Evolutionary conservation across 2,113 vertebrate species (phyloP).

Genomic region (Prinia subflava): DNA sequence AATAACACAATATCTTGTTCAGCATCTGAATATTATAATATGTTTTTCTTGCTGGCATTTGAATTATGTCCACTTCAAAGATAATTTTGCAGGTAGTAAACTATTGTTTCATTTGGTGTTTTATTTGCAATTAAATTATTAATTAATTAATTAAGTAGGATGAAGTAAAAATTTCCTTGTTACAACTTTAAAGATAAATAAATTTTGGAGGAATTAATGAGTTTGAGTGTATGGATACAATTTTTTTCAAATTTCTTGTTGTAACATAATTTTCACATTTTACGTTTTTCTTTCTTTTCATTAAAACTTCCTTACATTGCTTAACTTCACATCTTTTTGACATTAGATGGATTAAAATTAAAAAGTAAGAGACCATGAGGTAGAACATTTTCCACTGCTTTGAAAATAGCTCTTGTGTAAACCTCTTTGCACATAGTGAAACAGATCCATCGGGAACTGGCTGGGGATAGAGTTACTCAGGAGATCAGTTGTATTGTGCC

Average conservation of each 20-base stretch:
- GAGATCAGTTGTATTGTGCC: neutral
- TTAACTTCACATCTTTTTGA: neutral
- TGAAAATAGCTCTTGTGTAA: neutral
- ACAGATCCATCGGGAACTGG: neutral
- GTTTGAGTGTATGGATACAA: neutral
- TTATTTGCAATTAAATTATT: neutral
- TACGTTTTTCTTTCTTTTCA: neutral
- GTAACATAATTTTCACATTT: neutral
- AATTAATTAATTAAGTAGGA: accelerated
- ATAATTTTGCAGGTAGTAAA: neutral
- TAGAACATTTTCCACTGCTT: neutral
- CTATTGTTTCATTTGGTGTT: neutral
- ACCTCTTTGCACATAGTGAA: neutral
- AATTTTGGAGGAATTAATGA: neutral
- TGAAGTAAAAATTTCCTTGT: neutral
- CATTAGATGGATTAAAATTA: neutral
- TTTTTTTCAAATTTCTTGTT: neutral
- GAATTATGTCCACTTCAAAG: neutral
- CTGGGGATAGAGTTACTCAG: neutral
- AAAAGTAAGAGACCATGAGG: neutral
- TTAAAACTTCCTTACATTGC: neutral
- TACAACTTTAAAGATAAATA: neutral
- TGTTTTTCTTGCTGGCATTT: neutral
- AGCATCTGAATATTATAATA: neutral
- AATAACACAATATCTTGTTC: neutral